phyloP scores from a whole-genome alignment of 2,113 vertebrate genomes.

The Cavia porcellus region DNA sequence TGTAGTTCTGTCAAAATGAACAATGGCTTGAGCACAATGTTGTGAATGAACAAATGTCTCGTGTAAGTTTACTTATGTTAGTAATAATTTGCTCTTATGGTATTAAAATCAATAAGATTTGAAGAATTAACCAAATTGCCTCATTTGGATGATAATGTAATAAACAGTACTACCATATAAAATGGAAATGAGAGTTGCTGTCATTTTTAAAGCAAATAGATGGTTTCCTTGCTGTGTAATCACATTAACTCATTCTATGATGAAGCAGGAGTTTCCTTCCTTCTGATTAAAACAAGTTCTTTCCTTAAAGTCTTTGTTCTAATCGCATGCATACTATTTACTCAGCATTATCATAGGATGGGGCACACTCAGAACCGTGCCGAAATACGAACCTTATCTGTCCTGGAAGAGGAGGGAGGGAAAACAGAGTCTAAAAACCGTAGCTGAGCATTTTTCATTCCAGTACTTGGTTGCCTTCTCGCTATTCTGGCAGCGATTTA shows the following conservation, averaged over 20 bases:
- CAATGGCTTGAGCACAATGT: not conserved
- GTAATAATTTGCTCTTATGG: not conserved
- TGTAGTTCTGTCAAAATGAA: not conserved
- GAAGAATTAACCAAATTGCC: not conserved
- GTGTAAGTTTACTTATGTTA: not conserved
- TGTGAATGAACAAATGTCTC: not conserved
- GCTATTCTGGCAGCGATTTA: not conserved
- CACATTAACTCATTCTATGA: conserved; percentile 65
- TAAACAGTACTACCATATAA: conserved; percentile 32
- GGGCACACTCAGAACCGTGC: not conserved
- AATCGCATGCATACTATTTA: conserved; percentile 20
- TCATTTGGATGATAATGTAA: not conserved
- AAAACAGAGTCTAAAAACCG: not conserved
- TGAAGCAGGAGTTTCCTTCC: conserved; percentile 34
- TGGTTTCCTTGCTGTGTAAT: conserved; percentile 60
- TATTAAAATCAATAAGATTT: not conserved
- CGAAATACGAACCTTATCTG: not conserved
- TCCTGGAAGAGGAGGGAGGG: not conserved
- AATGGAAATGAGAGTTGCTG: not conserved
- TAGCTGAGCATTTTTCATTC: not conserved
- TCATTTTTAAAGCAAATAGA: conserved; percentile 69
- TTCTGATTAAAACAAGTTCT: conserved; percentile 72
- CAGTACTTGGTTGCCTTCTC: not conserved
- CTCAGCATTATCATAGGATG: conserved; percentile 35
- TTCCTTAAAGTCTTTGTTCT: conserved; percentile 52